Evolutionary conservation across 2,113 vertebrate species (phyloP).

Genomic region (Lepus europaeus): DNA sequence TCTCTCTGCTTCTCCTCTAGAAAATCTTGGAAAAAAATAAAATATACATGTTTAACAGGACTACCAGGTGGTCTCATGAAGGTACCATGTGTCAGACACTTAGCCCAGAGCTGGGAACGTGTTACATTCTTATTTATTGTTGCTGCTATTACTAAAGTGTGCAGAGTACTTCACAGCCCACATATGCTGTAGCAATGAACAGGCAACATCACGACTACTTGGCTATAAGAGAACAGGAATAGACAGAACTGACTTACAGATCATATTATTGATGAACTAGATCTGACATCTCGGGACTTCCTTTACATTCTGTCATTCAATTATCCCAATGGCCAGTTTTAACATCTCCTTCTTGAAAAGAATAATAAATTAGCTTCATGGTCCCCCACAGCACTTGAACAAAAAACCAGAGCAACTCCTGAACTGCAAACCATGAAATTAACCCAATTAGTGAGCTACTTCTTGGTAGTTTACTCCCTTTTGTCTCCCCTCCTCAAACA

Average conservation of each 20-base stretch:
- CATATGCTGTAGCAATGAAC: background rate
- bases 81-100: background rate
- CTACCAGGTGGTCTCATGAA: background rate
- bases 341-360: slow-evolving; percentile 6
- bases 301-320: slow-evolving; percentile 27
- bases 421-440: background rate
- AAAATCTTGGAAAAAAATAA: background rate
- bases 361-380: slow-evolving; percentile 34
- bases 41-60: background rate
- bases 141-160: background rate
- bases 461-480: background rate
- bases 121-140: background rate
- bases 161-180: background rate
- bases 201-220: background rate
- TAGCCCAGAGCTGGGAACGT: background rate
- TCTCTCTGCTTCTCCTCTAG: background rate
- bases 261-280: slow-evolving; percentile 15
- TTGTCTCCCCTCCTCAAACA: background rate
- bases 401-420: background rate
- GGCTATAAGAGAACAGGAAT: slow-evolving; percentile 20
- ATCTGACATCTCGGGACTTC: background rate
- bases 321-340: slow-evolving; percentile 11
- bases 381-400: background rate
- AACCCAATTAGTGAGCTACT: background rate
- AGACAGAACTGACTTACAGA: background rate